phyloP scores from a whole-genome alignment of 2,113 vertebrate genomes.

The Danio rerio region DNA sequence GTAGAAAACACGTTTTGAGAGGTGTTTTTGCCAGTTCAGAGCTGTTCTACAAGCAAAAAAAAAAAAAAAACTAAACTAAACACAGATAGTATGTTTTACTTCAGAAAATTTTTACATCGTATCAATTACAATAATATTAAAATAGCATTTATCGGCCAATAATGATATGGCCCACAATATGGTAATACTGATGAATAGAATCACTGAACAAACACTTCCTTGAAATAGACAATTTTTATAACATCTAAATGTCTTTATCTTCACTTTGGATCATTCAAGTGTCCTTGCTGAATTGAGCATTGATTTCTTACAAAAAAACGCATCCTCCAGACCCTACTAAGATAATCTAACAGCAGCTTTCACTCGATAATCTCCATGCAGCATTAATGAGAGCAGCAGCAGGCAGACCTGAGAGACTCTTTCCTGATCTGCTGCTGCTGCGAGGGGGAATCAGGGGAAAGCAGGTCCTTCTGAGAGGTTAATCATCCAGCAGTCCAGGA shows the following conservation, averaged over 20 bases:
- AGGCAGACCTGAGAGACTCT: conserved; percentile 17
- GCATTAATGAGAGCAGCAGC: neutral
- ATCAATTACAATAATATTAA: too few species aligned
- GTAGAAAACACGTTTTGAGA: too few species aligned
- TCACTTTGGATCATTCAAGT: neutral
- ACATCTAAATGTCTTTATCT: neutral
- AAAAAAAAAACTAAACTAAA: too few species aligned
- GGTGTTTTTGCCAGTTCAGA: too few species aligned
- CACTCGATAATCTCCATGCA: neutral
- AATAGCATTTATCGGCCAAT: too few species aligned
- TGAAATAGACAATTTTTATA: neutral
- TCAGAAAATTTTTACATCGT: too few species aligned
- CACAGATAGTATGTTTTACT: too few species aligned
- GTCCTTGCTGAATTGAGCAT: neutral
- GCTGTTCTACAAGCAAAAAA: too few species aligned
- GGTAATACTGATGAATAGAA: too few species aligned
- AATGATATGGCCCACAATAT: too few species aligned
- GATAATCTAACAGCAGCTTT: neutral
- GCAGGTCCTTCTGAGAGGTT: conserved; percentile 39
- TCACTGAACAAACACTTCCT: neutral
- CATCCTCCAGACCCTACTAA: neutral
- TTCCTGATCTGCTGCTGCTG: conserved; percentile 38
- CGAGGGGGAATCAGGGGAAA: neutral
- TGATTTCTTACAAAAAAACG: neutral
- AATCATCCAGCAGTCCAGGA: conserved; percentile 50